A percentile compares a stretch with the other conserved stretches of the same genome.
phyloP scores from a whole-genome alignment of 2,888 invertebrate genomes.

The Campoplex capitator region DNA sequence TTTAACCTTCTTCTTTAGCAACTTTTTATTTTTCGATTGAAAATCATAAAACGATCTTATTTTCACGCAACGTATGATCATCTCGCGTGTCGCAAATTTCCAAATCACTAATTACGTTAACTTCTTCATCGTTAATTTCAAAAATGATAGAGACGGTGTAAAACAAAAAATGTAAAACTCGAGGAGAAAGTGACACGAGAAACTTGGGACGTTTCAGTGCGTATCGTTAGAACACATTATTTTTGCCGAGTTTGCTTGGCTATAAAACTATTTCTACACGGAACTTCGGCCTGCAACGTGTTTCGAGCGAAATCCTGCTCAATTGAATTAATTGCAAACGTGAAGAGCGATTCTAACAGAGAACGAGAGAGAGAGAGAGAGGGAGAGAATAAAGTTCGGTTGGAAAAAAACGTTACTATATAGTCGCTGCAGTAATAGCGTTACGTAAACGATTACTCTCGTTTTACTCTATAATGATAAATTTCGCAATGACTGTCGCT shows the following conservation, averaged over 20 bases:
- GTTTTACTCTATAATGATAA: not conserved
- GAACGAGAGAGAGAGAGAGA: not conserved
- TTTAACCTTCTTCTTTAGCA: too few relatives aligned
- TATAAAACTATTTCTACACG: conserved; percentile 42
- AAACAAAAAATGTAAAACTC: conserved; percentile 5
- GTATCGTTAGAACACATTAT: conserved; percentile 25
- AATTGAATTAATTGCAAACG: conserved; percentile 36
- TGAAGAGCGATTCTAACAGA: not conserved
- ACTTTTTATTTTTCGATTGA: too few relatives aligned
- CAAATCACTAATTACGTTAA: not conserved
- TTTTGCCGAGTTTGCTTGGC: conserved; percentile 6
- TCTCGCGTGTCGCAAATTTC: not conserved
- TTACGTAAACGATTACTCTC: conserved; percentile 32
- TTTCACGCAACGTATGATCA: not conserved
- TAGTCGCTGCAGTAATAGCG: not conserved
- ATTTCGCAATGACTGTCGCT: conserved; percentile 21
- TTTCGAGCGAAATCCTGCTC: conserved; percentile 49
- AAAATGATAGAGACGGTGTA: conserved; percentile 10
- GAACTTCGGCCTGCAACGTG: conserved; percentile 38
- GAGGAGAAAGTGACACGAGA: conserved; percentile 54
- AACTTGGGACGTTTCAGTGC: conserved; percentile 42
- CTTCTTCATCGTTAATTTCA: conserved; percentile 21
- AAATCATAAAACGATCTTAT: not conserved
- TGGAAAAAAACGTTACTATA: conserved; percentile 25
- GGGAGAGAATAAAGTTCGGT: conserved; percentile 3